Base-by-base conservation (phyloP, 2,888 invertebrate species). In the Elegia similella region DNA sequence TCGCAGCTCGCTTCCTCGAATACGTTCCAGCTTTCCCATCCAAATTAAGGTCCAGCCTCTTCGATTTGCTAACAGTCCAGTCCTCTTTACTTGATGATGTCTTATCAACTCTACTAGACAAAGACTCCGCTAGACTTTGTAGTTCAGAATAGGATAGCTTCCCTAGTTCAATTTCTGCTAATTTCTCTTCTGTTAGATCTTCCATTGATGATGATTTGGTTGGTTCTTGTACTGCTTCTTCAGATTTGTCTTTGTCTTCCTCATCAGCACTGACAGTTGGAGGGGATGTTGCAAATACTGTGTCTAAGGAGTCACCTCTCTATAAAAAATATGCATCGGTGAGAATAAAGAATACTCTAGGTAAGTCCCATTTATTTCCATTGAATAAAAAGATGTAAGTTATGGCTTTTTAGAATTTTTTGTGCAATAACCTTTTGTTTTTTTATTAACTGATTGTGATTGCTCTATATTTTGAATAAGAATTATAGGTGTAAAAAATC, bases 241-340 rank as follows among this genome's bases (percentile, higher is more conserved):
- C 64, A 29, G 61, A 57, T 58, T 69, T 70, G 2, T 77, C 75
- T 70, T 72, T 79, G 1, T 80, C 76, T 62, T 77, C 79, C 62
- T 87, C 87, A 55, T 85, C 88, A 46, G 70, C 77, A 50, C 84
- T 86, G 46, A 74, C 75, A 53, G 84, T 86, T 38, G 89, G 90
- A n/a, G 94, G 94, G 12, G 94, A 94, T 54, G 93, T 92, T 48
- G 93, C 93, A 63, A 94, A 94, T 30, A 95, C 93, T 1, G 95
- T 95, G 60, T 95, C 94, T 62, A 94, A 77, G 0, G 95, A 95
- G 75, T 94, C 94, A 32, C 94, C 95, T 68, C 94, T 90, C 94
- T 94, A 78, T n/a, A 83, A 84, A 64, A 58, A 32, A 42, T 15
- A 15, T 29, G 38, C 34, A 23, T 42, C 12, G 1, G 1, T 32